phyloP scores from a whole-genome alignment of 1,140 invertebrate genomes.

The Hormaphis cornu region DNA sequence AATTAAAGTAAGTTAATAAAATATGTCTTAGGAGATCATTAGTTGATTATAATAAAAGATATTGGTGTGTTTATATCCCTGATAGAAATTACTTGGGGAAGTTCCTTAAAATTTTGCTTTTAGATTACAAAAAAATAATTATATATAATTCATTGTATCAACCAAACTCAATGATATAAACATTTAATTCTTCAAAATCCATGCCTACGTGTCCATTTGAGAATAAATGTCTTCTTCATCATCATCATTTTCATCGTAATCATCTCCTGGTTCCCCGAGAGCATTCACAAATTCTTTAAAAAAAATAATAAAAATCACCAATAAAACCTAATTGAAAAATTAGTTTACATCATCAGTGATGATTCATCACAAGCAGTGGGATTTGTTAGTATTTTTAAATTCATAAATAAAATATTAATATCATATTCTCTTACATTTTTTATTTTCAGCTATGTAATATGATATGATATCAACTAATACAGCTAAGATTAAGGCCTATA shows the following conservation, averaged over 20 bases:
- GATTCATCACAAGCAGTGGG: neutral
- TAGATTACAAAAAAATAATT: neutral
- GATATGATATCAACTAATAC: too few relatives aligned
- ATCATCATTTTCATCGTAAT: conserved; percentile 68
- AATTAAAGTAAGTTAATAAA: conserved; percentile 8
- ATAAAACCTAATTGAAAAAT: neutral
- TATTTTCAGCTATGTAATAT: too few relatives aligned
- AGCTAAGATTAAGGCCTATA: too few relatives aligned
- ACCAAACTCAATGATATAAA: neutral
- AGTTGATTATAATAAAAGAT: neutral
- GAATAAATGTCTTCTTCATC: conserved; percentile 50
- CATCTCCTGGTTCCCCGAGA: conserved; percentile 63
- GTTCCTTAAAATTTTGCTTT: neutral
- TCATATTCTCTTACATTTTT: too few relatives aligned
- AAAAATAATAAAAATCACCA: conserved; percentile 21
- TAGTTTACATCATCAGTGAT: neutral
- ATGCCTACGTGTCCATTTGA: neutral
- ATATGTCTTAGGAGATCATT: neutral
- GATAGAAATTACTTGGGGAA: neutral
- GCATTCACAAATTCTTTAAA: conserved; percentile 73
- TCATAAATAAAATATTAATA: too few relatives aligned
- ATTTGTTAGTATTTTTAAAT: too few relatives aligned
- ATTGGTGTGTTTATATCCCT: conserved; percentile 8
- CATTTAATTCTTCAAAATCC: neutral
- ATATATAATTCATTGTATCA: neutral